Evolutionary conservation across 2,797 vertebrate genomes (phyloP).

Genomic region (Antrozous pallidus): DNA sequence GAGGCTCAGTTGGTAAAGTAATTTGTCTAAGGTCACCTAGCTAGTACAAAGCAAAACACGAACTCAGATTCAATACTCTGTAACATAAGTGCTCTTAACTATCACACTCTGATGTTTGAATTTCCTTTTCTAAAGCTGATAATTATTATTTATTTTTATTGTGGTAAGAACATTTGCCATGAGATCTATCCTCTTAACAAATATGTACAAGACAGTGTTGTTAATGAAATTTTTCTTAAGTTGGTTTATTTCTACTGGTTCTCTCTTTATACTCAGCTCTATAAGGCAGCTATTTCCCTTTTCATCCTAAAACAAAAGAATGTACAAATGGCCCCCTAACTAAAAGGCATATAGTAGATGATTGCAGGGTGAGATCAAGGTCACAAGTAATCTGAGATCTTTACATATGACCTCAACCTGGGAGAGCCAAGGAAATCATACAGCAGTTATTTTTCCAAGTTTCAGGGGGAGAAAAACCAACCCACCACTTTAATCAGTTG

Average conservation of each 20-base stretch:
- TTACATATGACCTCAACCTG: conserved; percentile 58
- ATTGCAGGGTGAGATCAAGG: conserved; percentile 64
- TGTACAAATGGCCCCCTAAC: not conserved
- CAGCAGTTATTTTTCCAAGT: conserved; percentile 58
- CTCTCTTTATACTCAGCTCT: not conserved
- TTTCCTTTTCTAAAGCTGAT: not conserved
- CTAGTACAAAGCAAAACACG: not conserved
- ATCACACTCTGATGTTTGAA: not conserved
- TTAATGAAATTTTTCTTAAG: not conserved
- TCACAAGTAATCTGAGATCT: conserved; percentile 58
- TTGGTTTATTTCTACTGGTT: not conserved
- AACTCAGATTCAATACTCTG: not conserved
- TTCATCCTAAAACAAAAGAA: conserved; percentile 34
- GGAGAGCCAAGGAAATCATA: conserved; percentile 46
- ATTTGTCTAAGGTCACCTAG: not conserved
- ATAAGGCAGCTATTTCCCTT: not conserved
- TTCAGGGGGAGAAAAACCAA: not conserved
- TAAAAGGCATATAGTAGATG: conserved; percentile 22
- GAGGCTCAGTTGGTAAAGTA: not conserved
- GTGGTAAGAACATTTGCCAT: not conserved
- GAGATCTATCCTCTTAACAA: not conserved
- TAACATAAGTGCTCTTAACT: not conserved
- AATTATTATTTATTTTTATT: not conserved
- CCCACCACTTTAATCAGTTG: not conserved
- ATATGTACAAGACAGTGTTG: not conserved